phyloP scores from a whole-genome alignment of 2,113 vertebrate genomes.

The Verasper variegatus region DNA sequence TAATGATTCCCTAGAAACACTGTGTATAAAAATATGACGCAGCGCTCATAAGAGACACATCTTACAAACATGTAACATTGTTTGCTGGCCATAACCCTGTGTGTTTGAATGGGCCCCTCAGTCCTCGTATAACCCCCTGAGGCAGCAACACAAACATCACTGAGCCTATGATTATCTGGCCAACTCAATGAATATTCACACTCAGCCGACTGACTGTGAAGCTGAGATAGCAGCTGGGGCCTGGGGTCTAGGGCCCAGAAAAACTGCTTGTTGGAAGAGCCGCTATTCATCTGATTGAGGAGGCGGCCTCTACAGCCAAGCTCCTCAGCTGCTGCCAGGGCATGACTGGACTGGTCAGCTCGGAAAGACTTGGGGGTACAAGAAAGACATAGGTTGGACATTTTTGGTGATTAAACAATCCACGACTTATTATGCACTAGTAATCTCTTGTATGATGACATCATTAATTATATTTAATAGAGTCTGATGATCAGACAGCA shows the following conservation, averaged over 20 bases:
- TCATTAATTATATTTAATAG: no score
- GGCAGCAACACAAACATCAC: conserved; percentile 62
- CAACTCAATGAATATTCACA: conserved; percentile 77
- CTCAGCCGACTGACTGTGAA: conserved; percentile 60
- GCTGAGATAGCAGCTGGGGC: conserved; percentile 75
- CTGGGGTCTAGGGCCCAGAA: conserved; percentile 47
- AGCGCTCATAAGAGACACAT: conserved; percentile 37
- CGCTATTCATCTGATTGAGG: conserved; percentile 45
- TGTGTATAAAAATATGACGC: conserved; percentile 12
- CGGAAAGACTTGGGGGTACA: not conserved
- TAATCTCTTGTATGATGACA: not conserved
- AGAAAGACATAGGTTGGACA: no score
- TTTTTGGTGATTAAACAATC: no score
- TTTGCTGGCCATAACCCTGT: conserved; percentile 45
- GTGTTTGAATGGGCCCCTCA: conserved; percentile 50
- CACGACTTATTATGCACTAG: no score
- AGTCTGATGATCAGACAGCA: no score
- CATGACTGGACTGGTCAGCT: conserved; percentile 2
- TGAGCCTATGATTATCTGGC: conserved; percentile 59
- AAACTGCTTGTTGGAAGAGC: conserved; percentile 43
- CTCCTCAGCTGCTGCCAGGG: conserved; percentile 54
- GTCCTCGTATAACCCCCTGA: conserved; percentile 43
- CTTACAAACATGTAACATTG: conserved; percentile 34
- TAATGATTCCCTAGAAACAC: conserved; percentile 32
- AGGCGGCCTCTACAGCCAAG: conserved; percentile 34